phyloP scores from a whole-genome alignment of 2,888 invertebrate genomes.

The Cryptosula pallasiana region DNA sequence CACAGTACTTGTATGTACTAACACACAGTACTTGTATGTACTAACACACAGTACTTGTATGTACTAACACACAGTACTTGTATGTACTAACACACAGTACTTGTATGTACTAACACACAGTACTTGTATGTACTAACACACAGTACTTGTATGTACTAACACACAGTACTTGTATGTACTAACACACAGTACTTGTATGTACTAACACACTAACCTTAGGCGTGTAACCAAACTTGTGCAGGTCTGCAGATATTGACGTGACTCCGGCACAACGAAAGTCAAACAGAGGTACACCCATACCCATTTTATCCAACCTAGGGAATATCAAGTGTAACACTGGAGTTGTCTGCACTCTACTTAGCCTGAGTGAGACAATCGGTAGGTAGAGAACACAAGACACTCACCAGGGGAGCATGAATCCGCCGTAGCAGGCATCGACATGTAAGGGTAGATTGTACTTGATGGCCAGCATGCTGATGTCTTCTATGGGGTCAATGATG shows the following conservation, averaged over 20 bases:
- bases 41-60: too few species aligned
- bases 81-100: too few species aligned
- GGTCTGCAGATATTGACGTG: slow-evolving; percentile 47
- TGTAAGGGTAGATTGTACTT: slow-evolving; percentile 41
- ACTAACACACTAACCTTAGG: slow-evolving; percentile 37
- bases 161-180: slow-evolving; percentile 43
- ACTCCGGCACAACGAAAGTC: slow-evolving; percentile 48
- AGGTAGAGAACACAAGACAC: background rate
- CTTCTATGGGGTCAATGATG: slow-evolving; percentile 44
- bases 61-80: too few species aligned
- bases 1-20: too few species aligned
- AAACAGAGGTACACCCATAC: slow-evolving; percentile 40
- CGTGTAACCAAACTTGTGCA: slow-evolving; percentile 49
- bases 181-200: slow-evolving; percentile 43
- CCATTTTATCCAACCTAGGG: slow-evolving; percentile 49
- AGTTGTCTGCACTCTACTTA: too few species aligned
- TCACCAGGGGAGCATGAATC: slow-evolving; percentile 51
- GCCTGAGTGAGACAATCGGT: too few species aligned
- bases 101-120: too few species aligned
- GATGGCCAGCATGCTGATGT: slow-evolving; percentile 39
- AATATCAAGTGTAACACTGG: too few species aligned
- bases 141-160: too few species aligned
- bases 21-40: too few species aligned
- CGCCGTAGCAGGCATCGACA: slow-evolving; percentile 49
- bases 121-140: too few species aligned